Base-by-base conservation (phyloP, 2,113 vertebrate genomes). In the Anthoscopus minutus region DNA sequence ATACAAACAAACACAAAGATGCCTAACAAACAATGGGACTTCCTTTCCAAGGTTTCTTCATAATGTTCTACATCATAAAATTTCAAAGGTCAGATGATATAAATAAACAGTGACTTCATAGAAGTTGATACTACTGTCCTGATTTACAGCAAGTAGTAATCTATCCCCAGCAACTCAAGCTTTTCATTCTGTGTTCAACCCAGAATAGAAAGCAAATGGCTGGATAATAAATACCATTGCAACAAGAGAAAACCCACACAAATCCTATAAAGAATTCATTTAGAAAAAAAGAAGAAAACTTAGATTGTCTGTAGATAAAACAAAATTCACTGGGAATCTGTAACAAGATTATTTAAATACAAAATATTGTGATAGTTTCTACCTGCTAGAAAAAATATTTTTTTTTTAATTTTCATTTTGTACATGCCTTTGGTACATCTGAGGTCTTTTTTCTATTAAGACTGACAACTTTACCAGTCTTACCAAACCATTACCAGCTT, bases 151-250 rank as follows among this genome's bases (percentile, higher is more conserved):
- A 94, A 77, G 64, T 60, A 92, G 51, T 58, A 92, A 89, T 88
- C 69, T 60, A 82, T 58, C 11, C 38, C 37, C 48, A 92, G 64
- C 20, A 83, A 70, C 60, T 90, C 67, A 73, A 86, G 56, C 13
- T 93, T 89, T 94, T 94, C 35, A 56, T 88, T 93, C 64, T 86
- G 71, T 80, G 7, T 58, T 85, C 78, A 77, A 57, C 42, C 18
- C 37, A 92, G 81, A 90, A 94, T 66, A 92, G 79, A 92, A 97
- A 77, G 44, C 30, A 92, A 96, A 82, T 70, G 38, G 47, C 18
- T 94, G 38, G 35, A 77, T 89, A 95, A 96, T 70, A 88, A 96
- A 88, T 71, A 64, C 81, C 85, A 94, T 96, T 64, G 92, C 92
- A 96, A 95, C 71, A 78, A 62, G 61, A 60, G 67, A 69, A 76